Evolutionary conservation across 1,140 invertebrate genomes (phyloP), one percentile per base, ranked within the genome.

Genomic region (Drosophila nikananu): DNA sequence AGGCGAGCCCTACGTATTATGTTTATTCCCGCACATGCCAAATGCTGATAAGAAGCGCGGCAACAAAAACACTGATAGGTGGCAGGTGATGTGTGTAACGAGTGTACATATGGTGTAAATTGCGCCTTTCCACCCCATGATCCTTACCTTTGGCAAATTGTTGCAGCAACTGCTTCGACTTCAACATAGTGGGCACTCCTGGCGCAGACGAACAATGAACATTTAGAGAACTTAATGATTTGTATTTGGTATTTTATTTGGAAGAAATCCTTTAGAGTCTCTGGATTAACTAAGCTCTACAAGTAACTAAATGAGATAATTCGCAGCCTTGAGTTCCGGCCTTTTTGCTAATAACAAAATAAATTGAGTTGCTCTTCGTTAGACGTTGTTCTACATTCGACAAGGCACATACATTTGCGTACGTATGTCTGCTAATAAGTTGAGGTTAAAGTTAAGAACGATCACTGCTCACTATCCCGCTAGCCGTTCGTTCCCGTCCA

Each of bases 111-210:
- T 37, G 17, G 1, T 27, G 49, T 13, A 25, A 62, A 77, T 68
- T 77, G 42, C 60, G 82, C 59, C 74, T 49, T 49, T 23, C 13
- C 66, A 37, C 0, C 1, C n/a, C 2, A 13, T 7, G 12, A 30
- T 52, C 21, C 68, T 92, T 87, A 92, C 91, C 90, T 87, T 83
- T 91, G 13, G 79, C 75, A 75, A 87, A 82, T 58, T 84, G 76
- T 59, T 87, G 77, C 32, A 90, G 52, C 54, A 92, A 75, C 54
- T 83, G 76, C 65, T 80, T 91, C 59, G 90, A 82, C 61, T 92
- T 92, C 37, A 92, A 91, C 91, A 92, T 92, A 59, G 59, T 81
- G 61, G 42, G 17, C 59, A 62, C 54, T 32, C 42, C 32, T 23
- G 27, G 15, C 25, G 39, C 64, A 32, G 30, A 42, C 35, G 51